A percentile compares a stretch with the other conserved stretches of the same genome.
Conservation (phyloP, 2,113 vertebrate species). For the Saguinus imperator region DNA sequence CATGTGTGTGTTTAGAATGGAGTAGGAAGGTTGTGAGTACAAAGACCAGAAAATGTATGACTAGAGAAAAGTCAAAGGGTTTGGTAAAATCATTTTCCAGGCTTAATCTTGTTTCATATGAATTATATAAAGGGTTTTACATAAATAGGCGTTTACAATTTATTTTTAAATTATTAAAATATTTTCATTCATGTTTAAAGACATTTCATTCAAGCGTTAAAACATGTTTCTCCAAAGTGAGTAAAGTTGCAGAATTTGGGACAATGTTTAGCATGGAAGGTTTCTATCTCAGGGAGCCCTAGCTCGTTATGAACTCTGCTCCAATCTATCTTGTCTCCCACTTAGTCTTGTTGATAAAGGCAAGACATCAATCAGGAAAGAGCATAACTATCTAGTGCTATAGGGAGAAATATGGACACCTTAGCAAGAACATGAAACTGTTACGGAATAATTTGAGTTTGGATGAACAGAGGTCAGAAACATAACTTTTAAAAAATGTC, state of each 20-base stretch:
- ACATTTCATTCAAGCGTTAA: background rate
- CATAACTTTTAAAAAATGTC: slow-evolving; percentile 66
- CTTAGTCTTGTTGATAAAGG: slow-evolving; percentile 68
- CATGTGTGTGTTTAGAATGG: background rate
- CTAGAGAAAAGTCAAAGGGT: background rate
- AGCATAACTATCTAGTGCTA: slow-evolving; percentile 53
- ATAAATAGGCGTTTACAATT: background rate
- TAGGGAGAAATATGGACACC: slow-evolving; percentile 67
- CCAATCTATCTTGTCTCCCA: slow-evolving; percentile 53
- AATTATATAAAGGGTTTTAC: background rate
- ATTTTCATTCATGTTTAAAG: slow-evolving; percentile 1
- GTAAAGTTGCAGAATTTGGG: background rate
- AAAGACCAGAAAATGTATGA: background rate
- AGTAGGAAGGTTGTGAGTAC: background rate
- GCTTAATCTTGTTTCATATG: background rate
- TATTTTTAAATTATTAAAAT: slow-evolving; percentile 20
- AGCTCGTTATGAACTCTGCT: slow-evolving; percentile 55
- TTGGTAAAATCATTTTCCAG: background rate
- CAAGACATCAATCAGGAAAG: slow-evolving; percentile 65
- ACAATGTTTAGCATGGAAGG: background rate
- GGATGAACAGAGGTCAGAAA: slow-evolving; percentile 70
- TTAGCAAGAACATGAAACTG: slow-evolving; percentile 65
- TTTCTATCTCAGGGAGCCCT: background rate
- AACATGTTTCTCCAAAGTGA: background rate
- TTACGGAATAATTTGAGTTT: slow-evolving; percentile 73